Evolutionary conservation across 2,888 invertebrate genomes (phyloP).

Genomic region (Sicus ferrugineus): DNA sequence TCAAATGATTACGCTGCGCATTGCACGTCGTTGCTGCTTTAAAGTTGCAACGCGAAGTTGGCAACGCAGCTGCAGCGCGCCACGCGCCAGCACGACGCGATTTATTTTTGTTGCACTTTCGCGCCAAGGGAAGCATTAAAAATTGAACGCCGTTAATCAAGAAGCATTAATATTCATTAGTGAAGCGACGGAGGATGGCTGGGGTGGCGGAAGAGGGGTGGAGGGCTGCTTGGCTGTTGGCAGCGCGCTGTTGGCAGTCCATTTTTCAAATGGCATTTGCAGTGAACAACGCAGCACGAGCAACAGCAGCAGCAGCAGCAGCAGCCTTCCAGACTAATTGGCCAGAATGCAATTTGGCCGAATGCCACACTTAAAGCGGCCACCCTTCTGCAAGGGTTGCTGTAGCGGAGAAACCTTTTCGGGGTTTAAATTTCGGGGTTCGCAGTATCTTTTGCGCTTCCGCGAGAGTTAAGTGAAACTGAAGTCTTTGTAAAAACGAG

Average conservation of each 20-base stretch:
- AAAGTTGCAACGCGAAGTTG: conserved; percentile 4
- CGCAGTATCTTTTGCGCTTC: too few relatives aligned
- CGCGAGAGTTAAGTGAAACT: too few relatives aligned
- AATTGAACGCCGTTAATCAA: conserved; percentile 29
- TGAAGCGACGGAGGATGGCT: neutral
- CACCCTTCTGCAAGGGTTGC: too few relatives aligned
- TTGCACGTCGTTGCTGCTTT: conserved; percentile 3
- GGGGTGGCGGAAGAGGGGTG: neutral
- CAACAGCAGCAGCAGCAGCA: neutral
- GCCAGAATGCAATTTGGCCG: neutral
- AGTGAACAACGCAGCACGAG: neutral
- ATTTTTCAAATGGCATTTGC: conserved; percentile 13
- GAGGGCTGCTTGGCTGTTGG: too few relatives aligned
- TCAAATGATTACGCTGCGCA: conserved; percentile 11
- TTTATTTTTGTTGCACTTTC: conserved; percentile 17
- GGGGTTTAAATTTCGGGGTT: too few relatives aligned
- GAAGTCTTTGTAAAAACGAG: too few relatives aligned
- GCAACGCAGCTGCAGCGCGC: conserved; percentile 1
- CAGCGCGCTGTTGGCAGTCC: neutral
- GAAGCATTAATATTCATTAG: conserved; percentile 30
- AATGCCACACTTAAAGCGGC: too few relatives aligned
- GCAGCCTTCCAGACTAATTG: conserved; percentile 14
- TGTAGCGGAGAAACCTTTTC: too few relatives aligned
- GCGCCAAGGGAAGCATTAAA: conserved; percentile 13
- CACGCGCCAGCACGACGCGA: neutral